Conservation (phyloP, 1,140 invertebrate genomes). For the Araneus ventricosus region DNA sequence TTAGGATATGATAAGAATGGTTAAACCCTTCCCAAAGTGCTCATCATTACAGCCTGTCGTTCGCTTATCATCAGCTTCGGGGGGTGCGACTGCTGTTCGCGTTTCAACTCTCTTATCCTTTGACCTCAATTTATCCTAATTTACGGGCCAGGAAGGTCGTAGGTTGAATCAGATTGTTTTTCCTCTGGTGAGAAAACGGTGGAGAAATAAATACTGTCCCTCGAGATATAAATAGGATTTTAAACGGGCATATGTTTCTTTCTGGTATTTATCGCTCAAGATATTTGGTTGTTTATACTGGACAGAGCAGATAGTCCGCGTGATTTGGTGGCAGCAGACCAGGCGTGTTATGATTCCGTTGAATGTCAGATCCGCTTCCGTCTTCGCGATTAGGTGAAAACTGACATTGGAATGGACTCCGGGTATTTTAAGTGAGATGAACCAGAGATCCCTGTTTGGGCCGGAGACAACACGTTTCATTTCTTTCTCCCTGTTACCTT, state of each 20-base stretch:
- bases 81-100: slow-evolving; percentile 39
- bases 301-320: slow-evolving; percentile 25
- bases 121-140: slow-evolving; percentile 71
- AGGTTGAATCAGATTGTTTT: slow-evolving; percentile 56
- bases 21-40: slow-evolving; percentile 27
- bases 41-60: slow-evolving; percentile 14
- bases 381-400: not conserved
- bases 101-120: slow-evolving; percentile 54
- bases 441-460: not conserved
- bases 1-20: slow-evolving; percentile 2
- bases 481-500: no score
- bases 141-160: slow-evolving; percentile 61
- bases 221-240: slow-evolving; percentile 65
- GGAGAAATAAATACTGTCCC: slow-evolving; percentile 57
- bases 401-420: not conserved
- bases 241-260: slow-evolving; percentile 51
- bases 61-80: slow-evolving; percentile 26
- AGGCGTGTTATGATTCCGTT: not conserved
- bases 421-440: not conserved
- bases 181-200: slow-evolving; percentile 17
- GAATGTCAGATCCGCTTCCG: not conserved
- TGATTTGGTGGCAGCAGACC: slow-evolving; percentile 31
- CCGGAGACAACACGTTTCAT: no score
- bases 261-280: slow-evolving; percentile 52
- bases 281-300: slow-evolving; percentile 47